Evolutionary conservation across 1,140 invertebrate species (phyloP).

Genomic region (Formica exsecta): DNA sequence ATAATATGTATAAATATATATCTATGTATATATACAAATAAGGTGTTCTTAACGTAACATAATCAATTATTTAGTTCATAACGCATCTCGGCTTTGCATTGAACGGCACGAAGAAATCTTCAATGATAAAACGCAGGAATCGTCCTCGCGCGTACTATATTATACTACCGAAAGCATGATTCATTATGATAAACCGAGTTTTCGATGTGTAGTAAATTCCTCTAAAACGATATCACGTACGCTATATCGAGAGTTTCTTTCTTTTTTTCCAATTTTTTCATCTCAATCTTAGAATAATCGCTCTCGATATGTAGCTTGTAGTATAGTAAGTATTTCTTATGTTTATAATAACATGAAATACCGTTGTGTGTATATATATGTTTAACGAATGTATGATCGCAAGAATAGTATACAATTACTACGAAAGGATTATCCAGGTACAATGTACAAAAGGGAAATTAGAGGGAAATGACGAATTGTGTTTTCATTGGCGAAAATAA

Average conservation of each 20-base stretch:
- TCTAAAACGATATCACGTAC: conserved; percentile 37
- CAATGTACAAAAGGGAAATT: conserved; percentile 65
- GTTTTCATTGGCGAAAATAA: not conserved
- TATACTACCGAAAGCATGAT: conserved; percentile 17
- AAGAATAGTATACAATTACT: conserved; percentile 15
- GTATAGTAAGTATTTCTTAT: not conserved
- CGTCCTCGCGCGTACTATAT: not conserved
- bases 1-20: conserved; percentile 69
- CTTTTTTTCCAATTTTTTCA: not conserved
- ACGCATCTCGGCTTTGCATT: conserved; percentile 34
- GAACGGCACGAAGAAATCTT: conserved; percentile 18
- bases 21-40: conserved; percentile 74
- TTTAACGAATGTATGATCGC: conserved; percentile 30
- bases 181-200: conserved; percentile 31
- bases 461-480: conserved; percentile 40
- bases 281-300: conserved; percentile 6
- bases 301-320: conserved; percentile 39
- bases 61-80: conserved; percentile 63
- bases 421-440: conserved; percentile 68
- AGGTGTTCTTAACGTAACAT: conserved; percentile 66
- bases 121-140: conserved; percentile 29
- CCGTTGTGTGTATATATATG: conserved; percentile 1
- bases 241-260: conserved; percentile 28
- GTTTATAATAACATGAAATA: conserved; percentile 35
- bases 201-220: conserved; percentile 42